phyloP scores from a whole-genome alignment of 1,140 invertebrate genomes.

The Daktulosphaira vitifoliae region DNA sequence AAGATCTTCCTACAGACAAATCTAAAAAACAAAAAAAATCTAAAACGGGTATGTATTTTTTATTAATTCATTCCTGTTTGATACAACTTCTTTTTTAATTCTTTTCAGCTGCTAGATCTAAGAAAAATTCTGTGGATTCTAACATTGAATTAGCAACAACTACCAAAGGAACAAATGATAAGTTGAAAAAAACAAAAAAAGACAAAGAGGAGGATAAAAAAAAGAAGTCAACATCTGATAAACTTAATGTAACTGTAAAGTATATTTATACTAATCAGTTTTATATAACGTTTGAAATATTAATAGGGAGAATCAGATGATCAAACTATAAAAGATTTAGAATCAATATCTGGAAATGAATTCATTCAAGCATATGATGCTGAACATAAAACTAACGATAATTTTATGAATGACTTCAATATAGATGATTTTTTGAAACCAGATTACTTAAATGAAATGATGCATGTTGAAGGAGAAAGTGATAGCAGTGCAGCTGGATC shows the following conservation, averaged over 20 bases:
- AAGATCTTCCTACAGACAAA: constrained; percentile 53
- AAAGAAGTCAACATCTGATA: background rate
- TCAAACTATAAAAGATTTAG: constrained; percentile 20
- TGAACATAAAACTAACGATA: constrained; percentile 25
- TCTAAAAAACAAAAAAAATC: constrained; percentile 11
- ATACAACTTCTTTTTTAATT: background rate
- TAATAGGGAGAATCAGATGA: constrained; percentile 12
- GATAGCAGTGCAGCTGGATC: constrained; percentile 16
- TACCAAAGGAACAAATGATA: constrained; percentile 10
- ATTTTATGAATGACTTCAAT: constrained; percentile 9
- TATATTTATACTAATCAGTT: too few species aligned
- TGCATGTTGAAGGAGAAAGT: constrained; percentile 27
- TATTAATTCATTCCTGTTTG: too few species aligned
- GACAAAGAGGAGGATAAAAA: constrained; percentile 30
- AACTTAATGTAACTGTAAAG: constrained; percentile 1
- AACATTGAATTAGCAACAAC: background rate
- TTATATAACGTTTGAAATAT: too few species aligned
- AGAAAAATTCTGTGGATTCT: constrained; percentile 18
- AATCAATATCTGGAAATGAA: constrained; percentile 25
- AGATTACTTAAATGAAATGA: constrained; percentile 25
- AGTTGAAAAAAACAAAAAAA: constrained; percentile 26
- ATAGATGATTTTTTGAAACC: constrained; percentile 30
- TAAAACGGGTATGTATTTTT: constrained; percentile 19
- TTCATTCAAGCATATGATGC: constrained; percentile 29
- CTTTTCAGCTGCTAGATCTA: constrained; percentile 11